These are phyloP conservation scores for Peromyscus nudipes DNA, from an alignment of 2,797 vertebrate species.

Conservation along the genomic window DNA sequence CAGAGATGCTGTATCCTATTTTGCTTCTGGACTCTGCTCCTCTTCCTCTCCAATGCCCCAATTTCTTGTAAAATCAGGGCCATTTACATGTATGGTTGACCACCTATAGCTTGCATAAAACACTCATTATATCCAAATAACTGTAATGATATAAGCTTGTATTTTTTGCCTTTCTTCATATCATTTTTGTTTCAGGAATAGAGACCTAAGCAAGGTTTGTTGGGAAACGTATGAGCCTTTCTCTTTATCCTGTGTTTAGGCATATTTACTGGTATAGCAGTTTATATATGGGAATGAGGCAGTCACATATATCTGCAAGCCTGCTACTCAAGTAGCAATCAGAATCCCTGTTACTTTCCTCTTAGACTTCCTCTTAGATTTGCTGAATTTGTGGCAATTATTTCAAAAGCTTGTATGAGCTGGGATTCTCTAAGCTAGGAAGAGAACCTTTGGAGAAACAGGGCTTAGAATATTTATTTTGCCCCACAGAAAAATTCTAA, in stretches of 20 bases:
- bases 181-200: conserved; percentile 71
- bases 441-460: conserved; percentile 34
- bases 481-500: conserved; percentile 61
- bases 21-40: conserved; percentile 76
- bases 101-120: conserved; percentile 63
- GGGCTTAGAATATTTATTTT: conserved; percentile 65
- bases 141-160: conserved; percentile 60
- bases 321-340: background rate
- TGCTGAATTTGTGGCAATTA: conserved; percentile 16
- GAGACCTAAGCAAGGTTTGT: background rate
- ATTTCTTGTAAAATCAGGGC: conserved; percentile 77
- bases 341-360: background rate
- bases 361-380: conserved; percentile 43
- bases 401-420: conserved; percentile 38
- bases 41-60: background rate
- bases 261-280: conserved; percentile 32
- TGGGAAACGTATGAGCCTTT: background rate
- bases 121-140: conserved; percentile 78
- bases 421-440: conserved; percentile 48
- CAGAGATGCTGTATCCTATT: conserved; percentile 82
- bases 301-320: background rate
- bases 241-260: conserved; percentile 40
- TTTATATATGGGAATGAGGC: conserved; percentile 70
- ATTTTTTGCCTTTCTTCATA: conserved; percentile 38
- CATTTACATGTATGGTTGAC: conserved; percentile 76